Conservation (phyloP, 2,113 vertebrate species). For the Tragelaphus imberbis region DNA sequence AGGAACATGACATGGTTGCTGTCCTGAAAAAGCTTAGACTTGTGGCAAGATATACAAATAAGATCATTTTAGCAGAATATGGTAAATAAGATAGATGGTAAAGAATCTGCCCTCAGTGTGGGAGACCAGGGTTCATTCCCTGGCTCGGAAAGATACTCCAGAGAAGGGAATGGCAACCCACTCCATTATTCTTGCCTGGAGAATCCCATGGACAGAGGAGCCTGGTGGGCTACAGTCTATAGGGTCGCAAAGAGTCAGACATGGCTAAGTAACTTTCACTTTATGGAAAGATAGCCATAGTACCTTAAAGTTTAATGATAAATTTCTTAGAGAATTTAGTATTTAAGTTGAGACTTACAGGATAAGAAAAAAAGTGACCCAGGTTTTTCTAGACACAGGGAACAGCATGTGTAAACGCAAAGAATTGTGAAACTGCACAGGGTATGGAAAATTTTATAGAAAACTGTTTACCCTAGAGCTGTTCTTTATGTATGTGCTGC, state of each 20-base stretch:
- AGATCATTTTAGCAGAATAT: neutral
- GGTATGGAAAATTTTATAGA: neutral
- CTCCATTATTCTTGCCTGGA: neutral
- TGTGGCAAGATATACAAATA: neutral
- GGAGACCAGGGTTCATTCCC: neutral
- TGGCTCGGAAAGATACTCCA: neutral
- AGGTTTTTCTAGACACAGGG: neutral
- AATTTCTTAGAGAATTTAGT: neutral
- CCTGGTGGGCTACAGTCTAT: neutral
- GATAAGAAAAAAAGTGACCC: neutral
- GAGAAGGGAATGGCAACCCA: neutral
- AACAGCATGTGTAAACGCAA: neutral
- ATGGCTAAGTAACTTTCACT: neutral
- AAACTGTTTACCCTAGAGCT: neutral
- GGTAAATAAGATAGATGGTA: neutral
- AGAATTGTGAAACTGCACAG: neutral
- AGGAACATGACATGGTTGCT: neutral
- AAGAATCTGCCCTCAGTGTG: neutral
- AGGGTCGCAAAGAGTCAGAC: neutral
- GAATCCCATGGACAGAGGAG: neutral
- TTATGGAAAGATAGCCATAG: neutral
- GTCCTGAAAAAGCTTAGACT: neutral
- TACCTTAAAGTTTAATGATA: neutral
- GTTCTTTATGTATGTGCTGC: neutral
- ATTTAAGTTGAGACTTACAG: neutral